These are phyloP conservation scores for Hycleus cichorii DNA, from an alignment of 1,140 invertebrate species.

Conservation along the genomic window DNA sequence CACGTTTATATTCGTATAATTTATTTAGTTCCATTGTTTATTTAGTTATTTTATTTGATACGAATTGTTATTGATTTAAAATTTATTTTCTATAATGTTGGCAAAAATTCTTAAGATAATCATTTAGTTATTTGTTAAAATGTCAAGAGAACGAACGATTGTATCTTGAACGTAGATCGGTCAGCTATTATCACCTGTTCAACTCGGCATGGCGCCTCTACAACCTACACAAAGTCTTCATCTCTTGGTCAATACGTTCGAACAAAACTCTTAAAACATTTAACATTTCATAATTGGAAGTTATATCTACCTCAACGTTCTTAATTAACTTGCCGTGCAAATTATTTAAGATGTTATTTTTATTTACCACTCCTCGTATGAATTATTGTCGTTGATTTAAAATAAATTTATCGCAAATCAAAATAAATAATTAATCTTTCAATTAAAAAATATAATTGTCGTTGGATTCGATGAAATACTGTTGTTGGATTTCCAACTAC, in stretches of 20 bases:
- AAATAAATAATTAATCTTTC: too few relatives aligned
- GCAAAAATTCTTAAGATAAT: not conserved
- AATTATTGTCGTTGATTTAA: too few relatives aligned
- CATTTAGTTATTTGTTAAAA: constrained; percentile 11
- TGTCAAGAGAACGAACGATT: constrained; percentile 15
- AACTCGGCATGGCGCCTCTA: constrained; percentile 17
- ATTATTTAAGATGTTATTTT: too few relatives aligned
- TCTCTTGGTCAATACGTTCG: constrained; percentile 2
- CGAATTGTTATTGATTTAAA: too few relatives aligned
- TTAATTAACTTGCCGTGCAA: constrained; percentile 2
- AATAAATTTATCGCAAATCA: too few relatives aligned
- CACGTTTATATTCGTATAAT: too few relatives aligned
- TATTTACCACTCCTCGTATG: too few relatives aligned
- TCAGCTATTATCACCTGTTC: constrained; percentile 22
- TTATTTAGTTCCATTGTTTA: too few relatives aligned
- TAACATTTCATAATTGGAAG: constrained; percentile 14
- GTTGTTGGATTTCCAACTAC: too few relatives aligned
- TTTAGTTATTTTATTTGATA: too few relatives aligned
- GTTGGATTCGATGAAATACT: too few relatives aligned
- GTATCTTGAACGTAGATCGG: constrained; percentile 14
- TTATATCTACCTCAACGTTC: constrained; percentile 10
- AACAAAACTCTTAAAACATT: constrained; percentile 8
- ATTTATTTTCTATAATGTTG: not conserved
- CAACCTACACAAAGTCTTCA: constrained; percentile 11
- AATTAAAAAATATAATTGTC: too few relatives aligned